Base-by-base conservation (phyloP, 2,888 invertebrate species). In the Idaea aversata region DNA sequence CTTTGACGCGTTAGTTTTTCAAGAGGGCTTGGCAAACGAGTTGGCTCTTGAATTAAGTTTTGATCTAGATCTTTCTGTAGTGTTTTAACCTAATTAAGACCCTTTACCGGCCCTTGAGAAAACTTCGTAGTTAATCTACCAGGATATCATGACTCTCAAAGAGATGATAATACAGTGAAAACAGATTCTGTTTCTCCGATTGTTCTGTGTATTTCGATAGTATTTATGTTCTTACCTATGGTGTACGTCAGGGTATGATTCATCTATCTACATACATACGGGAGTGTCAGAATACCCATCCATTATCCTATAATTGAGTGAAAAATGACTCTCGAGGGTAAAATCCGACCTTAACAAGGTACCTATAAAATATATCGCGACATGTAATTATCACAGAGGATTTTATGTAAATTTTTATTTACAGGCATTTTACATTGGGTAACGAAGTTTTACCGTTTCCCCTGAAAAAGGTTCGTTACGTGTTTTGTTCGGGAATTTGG, bases 271-370 rank as follows among this genome's bases (percentile, higher is more conserved):
- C 13, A 7, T 47, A 10, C 13, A 47, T 47, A 47, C 47, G 47
- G 13, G 10, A 47, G 47, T 47, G 10, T 47, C 47, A 47, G 47
- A 47, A 47, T 47, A 47, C 3, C 15, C 38, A 1, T 34, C 36
- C 34, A 61, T 63, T 61, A 58, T 13, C 57, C 61, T 35, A 57
- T 66, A 66, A 67, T 64, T 62, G 63, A 62, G 66, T 64, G 60
- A 67, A 63, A 62, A 67, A 64, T 66, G 34, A 61, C 47, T 47
- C 61, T 34, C 13, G 34, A 16, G 7, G 3, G 36, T 13, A 47
- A 13, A 47, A 47, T 7, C 47, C 47, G 47, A 47, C 47, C 47
- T 47, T 47, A 47, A 47, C 13, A 47, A 13, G 47, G 47, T 47
- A 47, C 13, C 7, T 47, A 10, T 7, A 47, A 47, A 10, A 47